Percentiles rank a stretch among this genome's conserved stretches.
Evolutionary conservation across 2,888 invertebrate species (phyloP).

Genomic region (Sthenelais limicola): DNA sequence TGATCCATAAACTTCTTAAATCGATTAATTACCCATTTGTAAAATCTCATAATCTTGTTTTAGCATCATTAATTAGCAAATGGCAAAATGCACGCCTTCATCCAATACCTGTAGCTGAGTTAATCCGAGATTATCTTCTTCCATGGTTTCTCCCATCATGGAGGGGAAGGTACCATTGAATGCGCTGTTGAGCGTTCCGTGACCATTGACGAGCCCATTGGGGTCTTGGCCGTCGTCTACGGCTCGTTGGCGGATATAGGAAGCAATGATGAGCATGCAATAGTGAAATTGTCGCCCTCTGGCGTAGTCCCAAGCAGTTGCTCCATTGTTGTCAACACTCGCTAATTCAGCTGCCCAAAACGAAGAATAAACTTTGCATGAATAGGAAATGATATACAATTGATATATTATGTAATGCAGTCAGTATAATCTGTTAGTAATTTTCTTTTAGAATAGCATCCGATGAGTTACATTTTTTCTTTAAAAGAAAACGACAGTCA

Average conservation of each 20-base stretch:
- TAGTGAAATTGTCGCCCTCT: constrained; percentile 69
- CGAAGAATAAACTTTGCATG: constrained; percentile 11
- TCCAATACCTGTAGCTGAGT: constrained; percentile 38
- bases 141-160: constrained; percentile 24
- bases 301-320: constrained; percentile 71
- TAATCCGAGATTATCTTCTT: constrained; percentile 25
- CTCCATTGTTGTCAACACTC: constrained; percentile 63
- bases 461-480: no score
- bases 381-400: neutral
- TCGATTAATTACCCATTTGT: no score
- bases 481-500: no score
- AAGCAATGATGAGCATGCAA: constrained; percentile 71
- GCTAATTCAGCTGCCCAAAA: constrained; percentile 66
- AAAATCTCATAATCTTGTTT: no score
- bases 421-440: no score
- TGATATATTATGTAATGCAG: neutral
- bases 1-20: no score
- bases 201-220: neutral
- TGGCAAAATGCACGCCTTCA: no score
- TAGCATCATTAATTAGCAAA: no score
- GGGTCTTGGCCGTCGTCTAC: constrained; percentile 30
- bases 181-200: neutral
- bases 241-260: constrained; percentile 66
- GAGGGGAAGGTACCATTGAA: constrained; percentile 21
- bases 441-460: no score